A percentile compares a stretch with the other conserved stretches of the same genome.
These are phyloP conservation scores for Cantharis rustica DNA, from an alignment of 2,888 invertebrate genomes.

Conservation along the genomic window DNA sequence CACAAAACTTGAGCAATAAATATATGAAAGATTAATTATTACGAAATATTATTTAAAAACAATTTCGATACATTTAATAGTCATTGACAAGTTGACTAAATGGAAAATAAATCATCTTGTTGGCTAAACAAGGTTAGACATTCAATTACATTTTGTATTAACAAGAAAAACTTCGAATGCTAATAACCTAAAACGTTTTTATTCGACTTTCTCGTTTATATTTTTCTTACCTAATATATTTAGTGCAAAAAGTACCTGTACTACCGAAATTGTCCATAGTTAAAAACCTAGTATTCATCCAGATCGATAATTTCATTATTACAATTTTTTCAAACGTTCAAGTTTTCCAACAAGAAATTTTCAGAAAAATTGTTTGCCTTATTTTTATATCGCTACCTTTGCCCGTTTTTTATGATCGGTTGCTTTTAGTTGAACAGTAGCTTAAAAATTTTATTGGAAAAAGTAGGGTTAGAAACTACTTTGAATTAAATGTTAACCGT, in stretches of 20 bases:
- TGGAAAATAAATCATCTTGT: neutral
- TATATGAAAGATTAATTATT: neutral
- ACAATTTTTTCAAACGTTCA: neutral
- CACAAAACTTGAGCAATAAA: neutral
- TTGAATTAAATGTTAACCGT: no score
- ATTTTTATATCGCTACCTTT: no score
- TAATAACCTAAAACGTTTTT: neutral
- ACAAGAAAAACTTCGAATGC: neutral
- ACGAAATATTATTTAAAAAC: neutral
- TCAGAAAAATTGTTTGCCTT: no score
- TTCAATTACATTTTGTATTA: neutral
- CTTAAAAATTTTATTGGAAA: no score
- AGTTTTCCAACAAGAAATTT: neutral
- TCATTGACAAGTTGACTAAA: neutral
- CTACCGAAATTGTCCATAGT: neutral
- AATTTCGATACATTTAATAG: neutral
- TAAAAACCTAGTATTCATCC: no score
- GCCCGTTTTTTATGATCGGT: no score
- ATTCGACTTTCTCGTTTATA: neutral
- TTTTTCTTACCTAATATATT: no score
- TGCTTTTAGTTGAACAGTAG: no score
- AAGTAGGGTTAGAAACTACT: no score
- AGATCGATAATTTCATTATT: no score
- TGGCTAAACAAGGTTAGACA: neutral
- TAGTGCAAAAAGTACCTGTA: neutral